Conservation (phyloP, 1,140 invertebrate genomes). For the Drosophila pectinifera region DNA sequence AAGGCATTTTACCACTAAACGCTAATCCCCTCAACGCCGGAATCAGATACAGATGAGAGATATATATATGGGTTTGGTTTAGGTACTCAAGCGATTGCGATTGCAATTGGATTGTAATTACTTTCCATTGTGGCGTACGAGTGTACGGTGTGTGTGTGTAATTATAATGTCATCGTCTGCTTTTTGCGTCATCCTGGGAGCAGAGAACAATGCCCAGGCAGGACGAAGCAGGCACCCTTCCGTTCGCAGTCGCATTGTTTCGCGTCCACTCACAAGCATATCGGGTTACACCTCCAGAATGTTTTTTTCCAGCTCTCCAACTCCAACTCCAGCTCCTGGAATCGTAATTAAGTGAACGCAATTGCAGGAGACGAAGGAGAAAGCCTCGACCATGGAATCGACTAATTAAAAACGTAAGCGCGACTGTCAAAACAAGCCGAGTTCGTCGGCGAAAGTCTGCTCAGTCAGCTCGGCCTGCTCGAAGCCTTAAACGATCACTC, state of each 20-base stretch:
- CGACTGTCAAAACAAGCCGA: slow-evolving; percentile 58
- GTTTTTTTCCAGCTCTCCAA: slow-evolving; percentile 48
- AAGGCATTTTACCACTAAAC: slow-evolving; percentile 71
- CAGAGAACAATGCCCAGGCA: slow-evolving; percentile 40
- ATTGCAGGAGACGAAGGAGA: slow-evolving; percentile 30
- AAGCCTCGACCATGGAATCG: slow-evolving; percentile 5
- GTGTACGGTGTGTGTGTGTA: slow-evolving; percentile 44
- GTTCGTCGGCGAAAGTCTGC: slow-evolving; percentile 50
- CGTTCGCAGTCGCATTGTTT: slow-evolving; percentile 55
- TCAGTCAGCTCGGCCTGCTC: slow-evolving; percentile 6
- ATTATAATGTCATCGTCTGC: slow-evolving; percentile 75
- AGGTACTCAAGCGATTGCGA: slow-evolving; percentile 44
- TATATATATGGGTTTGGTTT: slow-evolving; percentile 64
- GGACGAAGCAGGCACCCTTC: slow-evolving; percentile 58
- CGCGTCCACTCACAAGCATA: slow-evolving; percentile 75
- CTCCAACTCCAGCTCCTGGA: slow-evolving; percentile 14
- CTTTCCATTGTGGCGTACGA: slow-evolving; percentile 5
- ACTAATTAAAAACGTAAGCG: slow-evolving; percentile 73
- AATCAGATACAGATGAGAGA: slow-evolving; percentile 35
- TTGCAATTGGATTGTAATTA: slow-evolving; percentile 83
- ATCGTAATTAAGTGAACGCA: slow-evolving; percentile 58
- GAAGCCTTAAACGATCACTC: slow-evolving; percentile 71
- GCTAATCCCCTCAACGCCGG: slow-evolving; percentile 67
- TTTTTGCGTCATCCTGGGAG: slow-evolving; percentile 69
- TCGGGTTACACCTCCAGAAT: slow-evolving; percentile 69